phyloP scores from a whole-genome alignment of 2,797 vertebrate species.

The Glossophaga mutica region DNA sequence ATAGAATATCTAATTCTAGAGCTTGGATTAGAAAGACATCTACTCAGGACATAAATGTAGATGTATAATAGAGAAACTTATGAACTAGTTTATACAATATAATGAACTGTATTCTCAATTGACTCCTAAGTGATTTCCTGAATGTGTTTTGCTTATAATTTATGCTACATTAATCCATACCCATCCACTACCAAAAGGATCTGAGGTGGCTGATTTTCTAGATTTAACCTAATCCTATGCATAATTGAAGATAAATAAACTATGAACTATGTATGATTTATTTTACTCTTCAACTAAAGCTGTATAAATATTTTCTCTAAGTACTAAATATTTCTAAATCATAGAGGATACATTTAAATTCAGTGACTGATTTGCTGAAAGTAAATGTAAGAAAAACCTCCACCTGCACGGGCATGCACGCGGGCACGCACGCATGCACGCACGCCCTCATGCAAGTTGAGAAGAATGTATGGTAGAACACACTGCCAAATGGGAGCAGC shows the following conservation, averaged over 20 bases:
- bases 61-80: constrained; percentile 15
- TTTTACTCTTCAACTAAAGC: constrained; percentile 62
- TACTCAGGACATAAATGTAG: constrained; percentile 16
- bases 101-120: constrained; percentile 8
- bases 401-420: not conserved
- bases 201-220: constrained; percentile 59
- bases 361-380: constrained; percentile 17
- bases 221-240: constrained; percentile 54
- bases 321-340: constrained; percentile 58
- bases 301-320: constrained; percentile 70
- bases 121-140: constrained; percentile 57
- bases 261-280: constrained; percentile 58
- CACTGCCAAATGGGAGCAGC: not conserved
- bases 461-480: not conserved
- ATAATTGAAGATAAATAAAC: constrained; percentile 72
- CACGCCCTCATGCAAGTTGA: not conserved
- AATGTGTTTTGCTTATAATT: constrained; percentile 49
- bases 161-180: constrained; percentile 39
- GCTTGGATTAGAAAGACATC: constrained; percentile 16
- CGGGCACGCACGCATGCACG: not conserved
- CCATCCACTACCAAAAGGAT: constrained; percentile 25
- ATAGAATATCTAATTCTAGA: constrained; percentile 28
- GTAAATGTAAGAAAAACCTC: constrained; percentile 12
- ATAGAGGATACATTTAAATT: constrained; percentile 59
- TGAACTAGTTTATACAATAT: constrained; percentile 36